Conservation (phyloP, 2,888 invertebrate genomes). For the Cancer borealis region DNA sequence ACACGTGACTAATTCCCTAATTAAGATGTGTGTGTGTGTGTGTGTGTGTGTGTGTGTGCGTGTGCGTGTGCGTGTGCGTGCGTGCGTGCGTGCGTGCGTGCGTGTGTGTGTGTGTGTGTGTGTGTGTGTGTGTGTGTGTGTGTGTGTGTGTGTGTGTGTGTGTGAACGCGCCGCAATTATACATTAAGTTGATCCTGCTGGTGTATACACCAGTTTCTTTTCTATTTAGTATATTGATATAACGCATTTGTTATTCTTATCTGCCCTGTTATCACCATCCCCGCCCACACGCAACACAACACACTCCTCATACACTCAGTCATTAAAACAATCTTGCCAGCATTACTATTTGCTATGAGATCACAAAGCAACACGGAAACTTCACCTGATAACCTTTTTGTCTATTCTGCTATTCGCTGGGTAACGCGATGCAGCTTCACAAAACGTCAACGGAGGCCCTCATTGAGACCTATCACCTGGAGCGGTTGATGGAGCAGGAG, state of each 20-base stretch:
- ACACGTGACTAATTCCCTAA: too few relatives aligned
- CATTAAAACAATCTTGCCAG: background rate
- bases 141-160: background rate
- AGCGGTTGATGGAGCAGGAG: constrained; percentile 84
- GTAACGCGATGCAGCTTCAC: constrained; percentile 84
- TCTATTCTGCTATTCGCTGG: background rate
- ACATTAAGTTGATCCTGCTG: background rate
- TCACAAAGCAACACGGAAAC: background rate
- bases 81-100: too few relatives aligned
- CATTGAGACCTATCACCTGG: constrained; percentile 90
- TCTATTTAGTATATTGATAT: background rate
- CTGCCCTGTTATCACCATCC: background rate
- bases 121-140: too few relatives aligned
- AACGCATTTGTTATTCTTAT: background rate
- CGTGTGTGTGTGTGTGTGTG: too few relatives aligned
- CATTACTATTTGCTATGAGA: background rate
- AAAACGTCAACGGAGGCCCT: constrained; percentile 92
- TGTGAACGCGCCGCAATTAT: background rate
- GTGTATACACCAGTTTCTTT: background rate
- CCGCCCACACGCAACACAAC: background rate
- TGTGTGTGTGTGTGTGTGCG: background rate
- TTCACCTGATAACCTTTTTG: background rate
- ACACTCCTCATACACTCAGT: background rate
- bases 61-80: too few relatives aligned
- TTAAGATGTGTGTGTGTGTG: background rate